A percentile compares a stretch with the other conserved stretches of the same genome.
phyloP scores from a whole-genome alignment of 1,140 invertebrate species.

The Aleiodes sp. region DNA sequence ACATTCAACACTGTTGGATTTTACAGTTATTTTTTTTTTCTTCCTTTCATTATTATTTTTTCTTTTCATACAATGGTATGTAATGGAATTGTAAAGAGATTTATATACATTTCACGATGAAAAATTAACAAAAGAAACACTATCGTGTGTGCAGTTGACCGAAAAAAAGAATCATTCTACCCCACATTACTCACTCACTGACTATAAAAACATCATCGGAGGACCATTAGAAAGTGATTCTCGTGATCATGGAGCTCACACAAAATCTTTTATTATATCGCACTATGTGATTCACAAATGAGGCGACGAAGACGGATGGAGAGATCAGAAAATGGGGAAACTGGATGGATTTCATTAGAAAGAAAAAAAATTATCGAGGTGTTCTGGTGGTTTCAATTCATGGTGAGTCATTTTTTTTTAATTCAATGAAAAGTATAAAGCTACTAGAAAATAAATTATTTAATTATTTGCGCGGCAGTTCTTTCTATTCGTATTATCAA shows the following conservation, averaged over 20 bases:
- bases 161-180: neutral
- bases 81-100: constrained; percentile 12
- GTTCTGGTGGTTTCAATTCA: too few relatives aligned
- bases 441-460: too few relatives aligned
- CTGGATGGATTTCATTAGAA: too few relatives aligned
- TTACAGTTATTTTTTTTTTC: too few relatives aligned
- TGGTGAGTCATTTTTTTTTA: too few relatives aligned
- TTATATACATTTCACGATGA: constrained; percentile 13
- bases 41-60: constrained; percentile 18
- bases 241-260: neutral
- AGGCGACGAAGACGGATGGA: neutral
- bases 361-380: too few relatives aligned
- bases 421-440: too few relatives aligned
- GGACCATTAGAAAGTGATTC: constrained; percentile 2
- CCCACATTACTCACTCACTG: neutral
- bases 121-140: constrained; percentile 6
- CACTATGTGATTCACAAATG: constrained; percentile 4
- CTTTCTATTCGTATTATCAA: too few relatives aligned
- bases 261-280: constrained; percentile 1
- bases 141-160: too few relatives aligned
- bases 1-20: too few relatives aligned
- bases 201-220: neutral
- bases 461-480: too few relatives aligned
- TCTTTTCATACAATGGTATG: constrained; percentile 1
- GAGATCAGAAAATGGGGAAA: neutral